Conservation (phyloP, 2,797 vertebrate genomes). For the Clarias pachynema region DNA sequence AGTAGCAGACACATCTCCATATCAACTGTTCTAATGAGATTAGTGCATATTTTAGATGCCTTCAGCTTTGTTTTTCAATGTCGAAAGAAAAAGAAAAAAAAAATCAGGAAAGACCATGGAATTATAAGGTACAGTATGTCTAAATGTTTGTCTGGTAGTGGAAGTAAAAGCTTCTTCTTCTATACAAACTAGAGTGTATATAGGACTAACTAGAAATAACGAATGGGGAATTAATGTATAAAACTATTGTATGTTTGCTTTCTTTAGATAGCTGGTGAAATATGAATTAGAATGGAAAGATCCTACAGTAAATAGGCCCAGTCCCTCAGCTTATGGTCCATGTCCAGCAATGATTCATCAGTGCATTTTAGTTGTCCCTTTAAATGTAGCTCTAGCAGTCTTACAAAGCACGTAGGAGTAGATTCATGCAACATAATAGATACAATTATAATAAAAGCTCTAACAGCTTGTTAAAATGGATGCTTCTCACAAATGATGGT, state of each 20-base stretch:
- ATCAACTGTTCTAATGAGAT: no score
- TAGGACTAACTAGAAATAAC: background rate
- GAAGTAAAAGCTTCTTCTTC: background rate
- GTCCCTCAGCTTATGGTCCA: background rate
- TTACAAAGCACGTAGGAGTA: constrained; percentile 8
- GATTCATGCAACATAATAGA: background rate
- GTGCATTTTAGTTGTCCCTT: background rate
- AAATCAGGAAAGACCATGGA: no score
- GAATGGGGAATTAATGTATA: background rate
- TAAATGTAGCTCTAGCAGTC: background rate
- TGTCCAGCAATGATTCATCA: background rate
- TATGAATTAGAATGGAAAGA: background rate
- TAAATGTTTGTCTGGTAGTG: no score
- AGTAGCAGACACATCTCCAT: no score
- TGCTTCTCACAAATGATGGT: background rate
- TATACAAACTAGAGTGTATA: background rate
- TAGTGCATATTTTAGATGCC: no score
- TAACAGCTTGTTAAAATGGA: background rate
- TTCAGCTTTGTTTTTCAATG: no score
- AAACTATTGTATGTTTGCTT: background rate
- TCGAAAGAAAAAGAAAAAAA: no score
- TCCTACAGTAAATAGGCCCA: no score
- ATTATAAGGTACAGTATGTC: no score
- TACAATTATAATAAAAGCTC: constrained; percentile 12
- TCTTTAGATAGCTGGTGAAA: background rate